Evolutionary conservation across 1,140 invertebrate species (phyloP).

Genomic region (Uloborus diversus): DNA sequence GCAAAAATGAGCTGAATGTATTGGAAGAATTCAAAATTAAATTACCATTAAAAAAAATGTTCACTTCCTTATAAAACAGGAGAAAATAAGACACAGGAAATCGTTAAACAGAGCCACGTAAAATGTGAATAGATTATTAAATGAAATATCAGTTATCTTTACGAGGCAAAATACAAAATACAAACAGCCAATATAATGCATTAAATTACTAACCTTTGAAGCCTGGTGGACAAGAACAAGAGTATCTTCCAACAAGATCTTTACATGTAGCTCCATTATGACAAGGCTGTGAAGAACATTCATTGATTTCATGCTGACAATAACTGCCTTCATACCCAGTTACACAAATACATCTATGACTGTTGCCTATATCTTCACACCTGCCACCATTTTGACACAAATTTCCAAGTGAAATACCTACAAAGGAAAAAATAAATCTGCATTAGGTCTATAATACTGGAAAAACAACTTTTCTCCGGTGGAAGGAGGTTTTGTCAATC

Average conservation of each 20-base stretch:
- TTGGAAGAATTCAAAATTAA: neutral
- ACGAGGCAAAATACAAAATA: too few species aligned
- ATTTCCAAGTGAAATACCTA: constrained; percentile 72
- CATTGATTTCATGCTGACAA: constrained; percentile 87
- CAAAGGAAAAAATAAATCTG: neutral
- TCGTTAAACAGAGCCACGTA: too few species aligned
- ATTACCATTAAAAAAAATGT: too few species aligned
- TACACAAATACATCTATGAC: constrained; percentile 85
- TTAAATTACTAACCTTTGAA: too few species aligned
- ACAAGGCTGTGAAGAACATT: constrained; percentile 82
- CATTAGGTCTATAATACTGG: neutral
- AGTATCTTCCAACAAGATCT: constrained; percentile 89
- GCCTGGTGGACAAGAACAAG: constrained; percentile 57
- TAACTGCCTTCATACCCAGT: constrained; percentile 91
- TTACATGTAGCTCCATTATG: constrained; percentile 64
- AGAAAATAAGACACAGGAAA: too few species aligned
- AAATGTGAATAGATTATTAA: too few species aligned
- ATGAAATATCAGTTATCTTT: too few species aligned
- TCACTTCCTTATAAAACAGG: too few species aligned
- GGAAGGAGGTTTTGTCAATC: too few species aligned
- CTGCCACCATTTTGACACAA: constrained; percentile 91
- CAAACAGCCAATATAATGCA: too few species aligned
- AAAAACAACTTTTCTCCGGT: too few species aligned
- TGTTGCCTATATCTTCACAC: constrained; percentile 84
- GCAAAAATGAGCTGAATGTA: neutral